These are phyloP conservation scores for Hucho hucho DNA, from an alignment of 2,113 vertebrate genomes.

Conservation along the genomic window DNA sequence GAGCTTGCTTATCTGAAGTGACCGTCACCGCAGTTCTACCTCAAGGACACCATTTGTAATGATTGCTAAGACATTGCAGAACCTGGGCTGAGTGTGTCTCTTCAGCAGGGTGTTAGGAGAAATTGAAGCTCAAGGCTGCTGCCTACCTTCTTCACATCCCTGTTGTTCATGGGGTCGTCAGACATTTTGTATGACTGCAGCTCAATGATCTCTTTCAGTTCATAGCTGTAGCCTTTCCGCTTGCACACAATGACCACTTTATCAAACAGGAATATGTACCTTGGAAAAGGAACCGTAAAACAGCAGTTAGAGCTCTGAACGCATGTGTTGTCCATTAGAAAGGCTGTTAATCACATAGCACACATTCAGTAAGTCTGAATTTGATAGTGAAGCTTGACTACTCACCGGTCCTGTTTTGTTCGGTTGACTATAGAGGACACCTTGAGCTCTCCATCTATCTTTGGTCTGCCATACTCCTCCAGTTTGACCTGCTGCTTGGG, in stretches of 20 bases:
- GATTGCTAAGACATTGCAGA: constrained; percentile 31
- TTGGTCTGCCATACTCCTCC: constrained; percentile 92
- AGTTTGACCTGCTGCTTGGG: constrained; percentile 88
- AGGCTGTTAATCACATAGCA: neutral
- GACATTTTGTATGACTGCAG: constrained; percentile 94
- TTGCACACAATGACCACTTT: constrained; percentile 99
- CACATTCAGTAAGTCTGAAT: neutral
- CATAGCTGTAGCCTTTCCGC: constrained; percentile 91
- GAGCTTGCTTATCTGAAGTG: constrained; percentile 45
- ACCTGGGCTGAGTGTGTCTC: neutral
- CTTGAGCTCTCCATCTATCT: constrained; percentile 96
- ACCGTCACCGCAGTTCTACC: constrained; percentile 45
- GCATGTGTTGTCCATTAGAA: neutral
- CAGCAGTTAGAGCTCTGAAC: neutral
- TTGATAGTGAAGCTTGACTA: neutral
- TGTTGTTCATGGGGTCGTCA: constrained; percentile 93
- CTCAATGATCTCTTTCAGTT: constrained; percentile 96
- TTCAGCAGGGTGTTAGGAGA: neutral
- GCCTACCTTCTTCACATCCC: constrained; percentile 93
- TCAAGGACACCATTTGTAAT: constrained; percentile 50
- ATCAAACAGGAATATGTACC: constrained; percentile 98
- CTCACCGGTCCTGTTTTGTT: constrained; percentile 95
- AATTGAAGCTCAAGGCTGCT: neutral
- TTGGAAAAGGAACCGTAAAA: constrained; percentile 53
- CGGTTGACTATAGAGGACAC: constrained; percentile 93